A percentile compares a stretch with the other conserved stretches of the same genome.
Evolutionary conservation across 2,113 vertebrate genomes (phyloP).

Genomic region (Chionodraco myersi): DNA sequence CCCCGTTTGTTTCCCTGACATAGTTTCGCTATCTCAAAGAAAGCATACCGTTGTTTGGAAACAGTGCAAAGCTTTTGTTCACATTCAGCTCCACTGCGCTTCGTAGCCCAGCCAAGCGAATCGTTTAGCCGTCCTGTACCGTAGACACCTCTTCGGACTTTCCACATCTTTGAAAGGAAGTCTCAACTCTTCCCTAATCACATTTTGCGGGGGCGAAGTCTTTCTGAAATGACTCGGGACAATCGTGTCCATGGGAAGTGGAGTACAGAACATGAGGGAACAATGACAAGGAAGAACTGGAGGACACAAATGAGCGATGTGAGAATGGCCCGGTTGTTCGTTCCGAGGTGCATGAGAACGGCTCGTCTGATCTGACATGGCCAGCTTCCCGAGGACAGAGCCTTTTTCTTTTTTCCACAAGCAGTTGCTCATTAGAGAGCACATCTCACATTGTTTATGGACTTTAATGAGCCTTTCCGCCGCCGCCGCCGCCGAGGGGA

Average conservation of each 20-base stretch:
- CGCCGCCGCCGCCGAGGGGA: constrained; percentile 45
- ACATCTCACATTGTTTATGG: constrained; percentile 78
- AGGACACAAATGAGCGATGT: constrained; percentile 52
- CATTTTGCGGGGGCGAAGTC: constrained; percentile 49
- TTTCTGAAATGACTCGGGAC: constrained; percentile 25
- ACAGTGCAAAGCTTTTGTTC: not conserved
- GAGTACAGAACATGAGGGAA: constrained; percentile 56
- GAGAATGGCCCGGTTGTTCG: constrained; percentile 75
- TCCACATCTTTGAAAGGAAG: constrained; percentile 42
- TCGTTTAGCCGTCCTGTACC: constrained; percentile 59
- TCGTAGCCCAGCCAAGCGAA: constrained; percentile 39
- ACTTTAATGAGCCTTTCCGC: constrained; percentile 80
- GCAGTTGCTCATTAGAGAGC: constrained; percentile 80
- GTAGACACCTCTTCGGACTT: constrained; percentile 58
- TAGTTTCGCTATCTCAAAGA: constrained; percentile 17
- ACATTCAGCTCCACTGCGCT: constrained; percentile 46
- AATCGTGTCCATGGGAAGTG: constrained; percentile 66
- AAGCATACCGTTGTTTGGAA: not conserved
- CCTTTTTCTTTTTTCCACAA: constrained; percentile 58
- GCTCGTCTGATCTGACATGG: constrained; percentile 64
- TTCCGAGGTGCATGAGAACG: constrained; percentile 50
- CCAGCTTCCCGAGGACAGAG: constrained; percentile 79
- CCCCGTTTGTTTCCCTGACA: constrained; percentile 26
- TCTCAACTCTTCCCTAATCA: constrained; percentile 65
- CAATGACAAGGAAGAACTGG: constrained; percentile 49